These are phyloP conservation scores for Cheumatopsyche charites DNA, from an alignment of 1,140 invertebrate genomes.

Conservation along the genomic window DNA sequence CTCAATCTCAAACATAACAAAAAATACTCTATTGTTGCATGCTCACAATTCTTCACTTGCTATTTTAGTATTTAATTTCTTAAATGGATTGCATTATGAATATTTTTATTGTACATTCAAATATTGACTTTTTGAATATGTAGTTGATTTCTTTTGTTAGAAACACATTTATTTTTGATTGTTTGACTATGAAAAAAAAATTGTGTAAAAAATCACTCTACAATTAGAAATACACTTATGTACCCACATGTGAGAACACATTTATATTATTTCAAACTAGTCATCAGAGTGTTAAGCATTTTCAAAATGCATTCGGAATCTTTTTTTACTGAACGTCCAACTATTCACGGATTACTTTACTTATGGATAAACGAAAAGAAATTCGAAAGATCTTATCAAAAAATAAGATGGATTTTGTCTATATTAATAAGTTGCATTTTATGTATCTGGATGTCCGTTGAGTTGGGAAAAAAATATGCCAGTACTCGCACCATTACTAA, in stretches of 20 bases:
- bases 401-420: neutral
- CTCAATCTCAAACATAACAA: neutral
- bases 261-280: too few relatives aligned
- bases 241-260: too few relatives aligned
- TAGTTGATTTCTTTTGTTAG: neutral
- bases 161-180: too few relatives aligned
- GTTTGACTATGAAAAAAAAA: too few relatives aligned
- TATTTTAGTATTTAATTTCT: too few relatives aligned
- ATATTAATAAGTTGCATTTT: neutral
- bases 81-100: too few relatives aligned
- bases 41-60: too few relatives aligned
- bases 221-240: too few relatives aligned
- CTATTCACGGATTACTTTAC: slow-evolving; percentile 11
- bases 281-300: neutral
- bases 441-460: slow-evolving; percentile 11
- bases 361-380: neutral
- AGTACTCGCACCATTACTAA: slow-evolving; percentile 5
- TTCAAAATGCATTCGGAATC: neutral
- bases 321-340: neutral
- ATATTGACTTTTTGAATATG: neutral
- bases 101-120: neutral
- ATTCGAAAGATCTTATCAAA: neutral
- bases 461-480: neutral
- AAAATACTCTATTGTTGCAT: too few relatives aligned
- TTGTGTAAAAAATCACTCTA: too few relatives aligned